These are phyloP conservation scores for Platyscapa corneri DNA, from an alignment of 1,140 invertebrate genomes.

Conservation along the genomic window DNA sequence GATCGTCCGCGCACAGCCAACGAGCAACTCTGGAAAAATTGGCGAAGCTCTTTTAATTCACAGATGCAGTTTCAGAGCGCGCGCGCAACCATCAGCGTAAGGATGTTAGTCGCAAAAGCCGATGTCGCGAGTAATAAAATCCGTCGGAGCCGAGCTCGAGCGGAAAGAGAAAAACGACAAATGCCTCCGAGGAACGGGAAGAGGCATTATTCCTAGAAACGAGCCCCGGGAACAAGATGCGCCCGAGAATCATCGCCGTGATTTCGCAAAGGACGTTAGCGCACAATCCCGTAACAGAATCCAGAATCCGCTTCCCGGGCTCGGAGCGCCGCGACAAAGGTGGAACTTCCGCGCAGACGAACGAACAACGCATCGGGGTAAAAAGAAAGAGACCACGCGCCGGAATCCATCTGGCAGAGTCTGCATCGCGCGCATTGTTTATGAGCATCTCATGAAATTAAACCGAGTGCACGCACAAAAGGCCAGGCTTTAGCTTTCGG, in stretches of 20 bases:
- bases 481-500: slow-evolving; percentile 25
- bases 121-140: too few species aligned
- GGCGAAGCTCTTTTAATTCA: too few species aligned
- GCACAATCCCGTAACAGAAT: background rate
- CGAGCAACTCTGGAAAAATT: too few species aligned
- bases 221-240: too few species aligned
- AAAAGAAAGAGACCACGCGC: background rate
- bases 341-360: background rate
- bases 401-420: slow-evolving; percentile 22
- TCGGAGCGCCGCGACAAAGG: background rate
- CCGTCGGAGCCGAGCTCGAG: too few species aligned
- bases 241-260: background rate
- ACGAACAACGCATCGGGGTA: background rate
- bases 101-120: too few species aligned
- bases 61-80: too few species aligned
- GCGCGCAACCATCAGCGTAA: too few species aligned
- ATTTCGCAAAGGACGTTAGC: background rate
- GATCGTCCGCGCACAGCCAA: too few species aligned
- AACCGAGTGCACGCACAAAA: slow-evolving; percentile 42
- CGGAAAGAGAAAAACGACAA: too few species aligned
- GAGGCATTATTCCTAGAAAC: too few species aligned
- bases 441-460: slow-evolving; percentile 50
- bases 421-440: slow-evolving; percentile 38
- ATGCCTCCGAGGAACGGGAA: too few species aligned
- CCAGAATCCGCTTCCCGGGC: background rate